Conservation (phyloP, 2,113 vertebrate species). For the Daphoenositta chrysoptera region DNA sequence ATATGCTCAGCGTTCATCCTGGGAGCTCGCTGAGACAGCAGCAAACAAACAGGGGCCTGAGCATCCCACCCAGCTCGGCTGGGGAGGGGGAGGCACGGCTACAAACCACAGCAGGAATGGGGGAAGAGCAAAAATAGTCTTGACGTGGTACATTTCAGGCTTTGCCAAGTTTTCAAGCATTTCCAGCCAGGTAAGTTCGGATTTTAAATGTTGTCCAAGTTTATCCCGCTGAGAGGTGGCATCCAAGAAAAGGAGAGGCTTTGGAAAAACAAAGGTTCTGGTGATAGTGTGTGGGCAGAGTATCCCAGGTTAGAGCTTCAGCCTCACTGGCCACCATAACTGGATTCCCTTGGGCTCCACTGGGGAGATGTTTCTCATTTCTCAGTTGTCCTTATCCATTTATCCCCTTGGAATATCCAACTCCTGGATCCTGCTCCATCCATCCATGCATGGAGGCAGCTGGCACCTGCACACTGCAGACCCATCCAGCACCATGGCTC, state of each 20-base stretch:
- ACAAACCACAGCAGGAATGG: neutral
- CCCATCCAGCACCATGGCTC: rapidly evolving
- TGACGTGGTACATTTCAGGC: neutral
- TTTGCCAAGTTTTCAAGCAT: neutral
- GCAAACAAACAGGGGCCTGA: neutral
- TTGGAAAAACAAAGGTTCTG: neutral
- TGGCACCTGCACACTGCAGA: neutral
- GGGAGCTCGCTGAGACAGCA: neutral
- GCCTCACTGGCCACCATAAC: rapidly evolving
- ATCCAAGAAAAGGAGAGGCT: neutral
- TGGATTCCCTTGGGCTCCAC: neutral
- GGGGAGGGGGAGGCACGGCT: neutral
- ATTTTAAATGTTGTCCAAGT: neutral
- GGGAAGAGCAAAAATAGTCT: neutral
- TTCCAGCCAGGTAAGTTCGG: neutral
- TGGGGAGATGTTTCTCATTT: neutral
- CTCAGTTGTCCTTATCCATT: neutral
- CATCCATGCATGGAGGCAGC: neutral
- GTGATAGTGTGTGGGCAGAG: neutral
- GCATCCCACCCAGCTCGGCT: neutral
- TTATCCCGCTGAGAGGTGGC: neutral
- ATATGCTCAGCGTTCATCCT: slow-evolving; percentile 12
- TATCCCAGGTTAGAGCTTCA: neutral
- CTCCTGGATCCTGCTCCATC: neutral
- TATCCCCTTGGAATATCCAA: neutral